Conservation (phyloP, 1,140 invertebrate species). For the Hycleus cichorii region DNA sequence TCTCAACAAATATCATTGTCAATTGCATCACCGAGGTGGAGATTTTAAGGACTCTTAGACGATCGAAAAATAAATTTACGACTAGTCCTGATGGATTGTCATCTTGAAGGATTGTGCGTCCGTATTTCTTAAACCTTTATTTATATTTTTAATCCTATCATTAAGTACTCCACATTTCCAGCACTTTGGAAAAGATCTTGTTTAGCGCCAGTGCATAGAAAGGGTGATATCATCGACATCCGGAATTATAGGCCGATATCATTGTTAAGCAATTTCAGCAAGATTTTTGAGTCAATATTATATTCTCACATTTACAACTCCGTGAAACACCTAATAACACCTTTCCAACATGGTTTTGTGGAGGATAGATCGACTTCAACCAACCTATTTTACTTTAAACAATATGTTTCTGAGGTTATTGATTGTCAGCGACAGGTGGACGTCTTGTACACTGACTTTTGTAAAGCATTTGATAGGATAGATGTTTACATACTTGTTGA, state of each 20-base stretch:
- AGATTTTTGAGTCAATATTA: background rate
- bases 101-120: too few relatives aligned
- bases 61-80: too few relatives aligned
- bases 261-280: background rate
- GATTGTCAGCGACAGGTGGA: background rate
- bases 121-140: too few relatives aligned
- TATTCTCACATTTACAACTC: background rate
- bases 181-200: background rate
- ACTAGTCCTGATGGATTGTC: too few relatives aligned
- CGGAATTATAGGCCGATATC: background rate
- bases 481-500: background rate
- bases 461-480: constrained; percentile 3
- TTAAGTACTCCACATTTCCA: background rate
- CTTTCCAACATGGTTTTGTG: constrained; percentile 10
- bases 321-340: background rate
- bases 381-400: background rate
- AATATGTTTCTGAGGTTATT: constrained; percentile 1
- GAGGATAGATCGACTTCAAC: constrained; percentile 1
- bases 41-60: too few relatives aligned
- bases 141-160: too few relatives aligned
- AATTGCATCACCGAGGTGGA: too few relatives aligned
- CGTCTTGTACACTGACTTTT: constrained; percentile 11
- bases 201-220: background rate
- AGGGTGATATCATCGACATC: background rate
- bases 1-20: too few relatives aligned